Evolutionary conservation across 2,888 invertebrate genomes (phyloP), one percentile per base, ranked within the genome.

Genomic region (Eugnorisma glareosa): DNA sequence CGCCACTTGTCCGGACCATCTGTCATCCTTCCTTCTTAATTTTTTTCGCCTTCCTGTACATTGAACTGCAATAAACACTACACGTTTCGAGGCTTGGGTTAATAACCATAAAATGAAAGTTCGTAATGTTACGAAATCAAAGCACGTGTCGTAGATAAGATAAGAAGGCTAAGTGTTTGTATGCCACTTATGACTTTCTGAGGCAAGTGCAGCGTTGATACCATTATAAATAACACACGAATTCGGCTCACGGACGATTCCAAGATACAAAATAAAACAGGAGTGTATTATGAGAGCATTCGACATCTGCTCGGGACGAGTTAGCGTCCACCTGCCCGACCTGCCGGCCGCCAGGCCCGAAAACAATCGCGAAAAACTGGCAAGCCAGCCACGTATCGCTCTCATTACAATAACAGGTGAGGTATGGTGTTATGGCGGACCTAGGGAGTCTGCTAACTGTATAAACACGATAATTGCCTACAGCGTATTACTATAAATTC

Each of bases 311-410:
- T 85, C 78, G 81, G 85, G 61, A 92, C 93, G 89, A 90, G 93
- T 93, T 90, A 81, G 80, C 40, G 64, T 68, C 77, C 94, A 94
- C 95, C 95, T 95, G 96, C 93, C 85, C 54, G n/a, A 10, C 48
- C 24, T 21, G 51, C 51, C 61, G 75, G 51, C 51, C 61, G 75
- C 70, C 80, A 78, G 77, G 84, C 79, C 92, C 93, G 86, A 92
- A 95, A 95, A 95, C 93, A 92, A 93, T 93, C 92, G 94, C 93
- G 91, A 95, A 94, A 93, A 93, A 93, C 91, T 86, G 82, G 84
- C 76, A n/a, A 63, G 24, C 48, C 57, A 68, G 69, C 35, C 40
- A 48, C 78, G 73, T 77, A 68, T 87, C 81, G 74, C 68, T 77
- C 79, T 86, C 81, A 88, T 89, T 88, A 87, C 75, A 89, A 88